These are phyloP conservation scores for Pseudomyrmex flavicornis DNA, from an alignment of 1,140 invertebrate species.

Conservation along the genomic window DNA sequence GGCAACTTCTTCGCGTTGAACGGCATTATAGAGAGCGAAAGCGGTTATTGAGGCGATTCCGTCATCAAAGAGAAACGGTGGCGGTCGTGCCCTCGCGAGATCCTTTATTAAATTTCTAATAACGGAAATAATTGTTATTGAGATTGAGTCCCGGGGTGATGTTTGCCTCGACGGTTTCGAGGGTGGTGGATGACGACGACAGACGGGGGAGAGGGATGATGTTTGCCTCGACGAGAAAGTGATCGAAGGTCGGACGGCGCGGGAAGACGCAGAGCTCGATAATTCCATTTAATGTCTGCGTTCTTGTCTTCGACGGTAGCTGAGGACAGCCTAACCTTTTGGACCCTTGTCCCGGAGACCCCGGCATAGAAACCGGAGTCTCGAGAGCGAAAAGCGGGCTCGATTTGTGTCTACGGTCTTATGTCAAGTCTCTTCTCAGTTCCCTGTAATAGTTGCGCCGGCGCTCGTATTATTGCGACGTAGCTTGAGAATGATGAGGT, in stretches of 20 bases:
- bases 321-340: conserved; percentile 36
- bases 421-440: conserved; percentile 34
- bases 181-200: too few species aligned
- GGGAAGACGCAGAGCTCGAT: conserved; percentile 61
- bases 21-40: conserved; percentile 63
- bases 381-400: conserved; percentile 35
- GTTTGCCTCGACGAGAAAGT: conserved; percentile 65
- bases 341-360: conserved; percentile 45
- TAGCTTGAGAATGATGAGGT: conserved; percentile 5
- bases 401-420: conserved; percentile 45
- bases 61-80: conserved; percentile 60
- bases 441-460: conserved; percentile 14
- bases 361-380: conserved; percentile 37
- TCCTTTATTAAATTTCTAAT: conserved; percentile 82
- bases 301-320: conserved; percentile 59
- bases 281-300: conserved; percentile 70
- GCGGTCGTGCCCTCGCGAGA: conserved; percentile 13
- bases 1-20: conserved; percentile 41
- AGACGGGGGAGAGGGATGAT: conserved; percentile 21
- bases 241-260: conserved; percentile 49
- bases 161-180: conserved; percentile 50
- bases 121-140: conserved; percentile 82
- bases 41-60: conserved; percentile 44
- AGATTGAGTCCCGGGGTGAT: conserved; percentile 68
- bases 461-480: conserved; percentile 15